Conservation (phyloP, 2,113 vertebrate species). For the Eulemur rufifrons region DNA sequence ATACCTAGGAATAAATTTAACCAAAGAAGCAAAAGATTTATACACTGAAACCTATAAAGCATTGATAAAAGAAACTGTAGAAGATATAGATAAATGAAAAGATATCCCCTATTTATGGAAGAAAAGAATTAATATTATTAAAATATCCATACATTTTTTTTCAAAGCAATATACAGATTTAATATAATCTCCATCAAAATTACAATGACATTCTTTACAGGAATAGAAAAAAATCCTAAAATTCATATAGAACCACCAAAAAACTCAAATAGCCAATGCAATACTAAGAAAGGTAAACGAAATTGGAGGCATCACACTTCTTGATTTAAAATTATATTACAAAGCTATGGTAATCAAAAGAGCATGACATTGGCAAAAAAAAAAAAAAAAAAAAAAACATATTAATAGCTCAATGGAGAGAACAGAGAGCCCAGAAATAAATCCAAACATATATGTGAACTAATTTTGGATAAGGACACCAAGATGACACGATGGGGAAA, state of each 20-base stretch:
- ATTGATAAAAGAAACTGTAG: not conserved
- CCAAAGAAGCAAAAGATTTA: not conserved
- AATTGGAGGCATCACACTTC: no score
- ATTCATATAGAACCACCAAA: no score
- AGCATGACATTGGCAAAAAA: not conserved
- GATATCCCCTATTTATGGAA: not conserved
- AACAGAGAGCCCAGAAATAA: not conserved
- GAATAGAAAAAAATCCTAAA: no score
- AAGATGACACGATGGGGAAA: no score
- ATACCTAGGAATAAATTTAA: no score
- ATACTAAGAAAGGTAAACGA: no score
- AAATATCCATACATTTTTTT: not conserved
- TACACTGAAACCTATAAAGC: not conserved
- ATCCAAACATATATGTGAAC: not conserved
- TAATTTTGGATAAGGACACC: not conserved
- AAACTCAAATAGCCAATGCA: no score
- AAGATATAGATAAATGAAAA: not conserved
- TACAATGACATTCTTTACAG: no score
- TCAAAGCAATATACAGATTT: not conserved
- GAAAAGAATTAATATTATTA: not conserved
- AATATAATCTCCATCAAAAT: not conserved
- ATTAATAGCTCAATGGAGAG: not conserved
- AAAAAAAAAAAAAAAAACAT: not conserved
- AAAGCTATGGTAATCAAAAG: not conserved
- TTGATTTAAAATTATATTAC: no score